phyloP scores from a whole-genome alignment of 2,113 vertebrate genomes.

The Dromiciops gliroides region DNA sequence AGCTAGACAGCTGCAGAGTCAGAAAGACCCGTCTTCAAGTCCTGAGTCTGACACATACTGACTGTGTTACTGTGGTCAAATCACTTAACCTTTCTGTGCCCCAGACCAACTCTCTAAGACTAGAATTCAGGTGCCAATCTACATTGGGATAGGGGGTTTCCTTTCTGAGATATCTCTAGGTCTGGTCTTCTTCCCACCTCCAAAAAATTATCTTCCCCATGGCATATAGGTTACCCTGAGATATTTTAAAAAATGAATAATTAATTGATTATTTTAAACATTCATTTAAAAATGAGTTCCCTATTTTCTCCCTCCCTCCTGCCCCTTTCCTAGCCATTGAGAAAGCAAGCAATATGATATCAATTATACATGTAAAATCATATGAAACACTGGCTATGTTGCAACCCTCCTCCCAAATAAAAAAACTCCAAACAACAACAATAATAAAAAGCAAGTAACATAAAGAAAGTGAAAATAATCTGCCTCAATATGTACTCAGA shows the following conservation, averaged over 20 bases:
- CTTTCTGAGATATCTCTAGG: neutral
- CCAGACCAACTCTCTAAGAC: neutral
- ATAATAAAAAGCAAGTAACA: neutral
- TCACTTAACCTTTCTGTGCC: neutral
- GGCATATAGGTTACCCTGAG: neutral
- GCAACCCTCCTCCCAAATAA: too few species aligned
- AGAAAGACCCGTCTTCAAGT: neutral
- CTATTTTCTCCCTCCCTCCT: neutral
- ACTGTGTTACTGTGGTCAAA: neutral
- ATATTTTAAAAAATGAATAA: neutral
- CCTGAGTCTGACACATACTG: neutral
- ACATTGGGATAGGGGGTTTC: neutral
- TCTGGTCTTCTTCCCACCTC: neutral
- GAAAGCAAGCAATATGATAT: neutral
- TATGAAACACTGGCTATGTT: neutral
- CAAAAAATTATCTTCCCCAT: neutral
- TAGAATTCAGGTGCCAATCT: neutral
- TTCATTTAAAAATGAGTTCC: neutral
- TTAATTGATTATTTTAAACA: neutral
- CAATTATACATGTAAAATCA: neutral
- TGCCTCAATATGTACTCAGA: neutral
- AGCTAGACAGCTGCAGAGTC: neutral
- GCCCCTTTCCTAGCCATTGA: neutral
- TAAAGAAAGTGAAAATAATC: neutral
- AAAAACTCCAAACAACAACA: too few species aligned